Percentiles rank a stretch among this genome's conserved stretches.
These are phyloP conservation scores for Melolontha melolontha DNA, from an alignment of 2,888 invertebrate genomes.

Conservation along the genomic window DNA sequence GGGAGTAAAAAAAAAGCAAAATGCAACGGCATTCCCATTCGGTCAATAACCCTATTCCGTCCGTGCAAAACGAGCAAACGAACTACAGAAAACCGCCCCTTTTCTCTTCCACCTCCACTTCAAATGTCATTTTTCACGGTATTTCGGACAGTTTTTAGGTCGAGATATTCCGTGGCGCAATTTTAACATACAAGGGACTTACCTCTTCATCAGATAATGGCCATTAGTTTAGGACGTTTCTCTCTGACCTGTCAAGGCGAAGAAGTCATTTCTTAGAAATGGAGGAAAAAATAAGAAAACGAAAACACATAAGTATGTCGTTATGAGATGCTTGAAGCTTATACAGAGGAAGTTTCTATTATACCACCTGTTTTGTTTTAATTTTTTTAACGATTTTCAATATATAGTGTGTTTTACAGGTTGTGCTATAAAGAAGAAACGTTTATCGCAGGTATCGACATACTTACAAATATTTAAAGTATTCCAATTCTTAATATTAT, in stretches of 20 bases:
- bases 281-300: background rate
- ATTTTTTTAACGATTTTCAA: background rate
- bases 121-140: constrained; percentile 20
- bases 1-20: no score
- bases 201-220: constrained; percentile 23
- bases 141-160: background rate
- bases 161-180: background rate
- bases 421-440: constrained; percentile 17
- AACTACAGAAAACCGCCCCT: no score
- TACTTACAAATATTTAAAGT: no score
- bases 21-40: no score
- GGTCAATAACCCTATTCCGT: no score
- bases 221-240: constrained; percentile 14
- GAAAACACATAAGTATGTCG: no score
- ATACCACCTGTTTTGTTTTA: background rate
- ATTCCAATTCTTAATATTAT: no score
- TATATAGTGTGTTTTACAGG: constrained; percentile 14
- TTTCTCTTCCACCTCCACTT: background rate
- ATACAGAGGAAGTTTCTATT: no score
- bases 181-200: constrained; percentile 10
- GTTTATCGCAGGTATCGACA: no score
- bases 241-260: constrained; percentile 8
- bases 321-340: no score
- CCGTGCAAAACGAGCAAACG: no score
- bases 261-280: background rate